Percentiles rank a stretch among this genome's conserved stretches.
phyloP scores from a whole-genome alignment of 2,113 vertebrate genomes.

The Elachura formosa region DNA sequence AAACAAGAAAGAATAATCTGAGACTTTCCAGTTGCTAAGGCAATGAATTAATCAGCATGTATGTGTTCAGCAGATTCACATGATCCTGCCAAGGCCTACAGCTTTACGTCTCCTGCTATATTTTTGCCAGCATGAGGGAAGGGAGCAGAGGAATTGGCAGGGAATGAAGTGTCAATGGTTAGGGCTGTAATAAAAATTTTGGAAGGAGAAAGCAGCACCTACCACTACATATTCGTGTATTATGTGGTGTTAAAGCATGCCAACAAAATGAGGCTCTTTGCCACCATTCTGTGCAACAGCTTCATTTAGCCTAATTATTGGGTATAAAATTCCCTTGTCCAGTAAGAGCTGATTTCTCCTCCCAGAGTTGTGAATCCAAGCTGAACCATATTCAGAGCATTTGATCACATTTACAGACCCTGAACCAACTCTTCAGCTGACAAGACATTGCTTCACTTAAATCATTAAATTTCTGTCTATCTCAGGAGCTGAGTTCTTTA shows the following conservation, averaged over 20 bases:
- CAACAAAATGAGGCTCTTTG: constrained; percentile 1
- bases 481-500: background rate
- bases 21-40: constrained; percentile 43
- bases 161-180: constrained; percentile 36
- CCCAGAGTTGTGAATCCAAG: constrained; percentile 41
- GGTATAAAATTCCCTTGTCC: constrained; percentile 44
- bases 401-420: constrained; percentile 8
- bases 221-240: background rate
- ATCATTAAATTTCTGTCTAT: constrained; percentile 7
- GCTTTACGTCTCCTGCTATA: constrained; percentile 17
- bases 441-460: background rate
- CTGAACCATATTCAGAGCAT: background rate
- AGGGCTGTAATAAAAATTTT: constrained; percentile 50
- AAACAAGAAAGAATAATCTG: background rate
- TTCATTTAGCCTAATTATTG: constrained; percentile 52
- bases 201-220: constrained; percentile 46
- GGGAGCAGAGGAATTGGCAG: constrained; percentile 13
- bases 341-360: constrained; percentile 46
- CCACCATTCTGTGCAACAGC: constrained; percentile 36
- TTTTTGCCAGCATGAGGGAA: constrained; percentile 19
- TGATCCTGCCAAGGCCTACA: background rate
- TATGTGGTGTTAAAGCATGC: background rate
- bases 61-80: background rate
- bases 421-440: background rate
- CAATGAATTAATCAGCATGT: constrained; percentile 33